These are phyloP conservation scores for Alviniconcha marisindica DNA, from an alignment of 1,140 invertebrate species.

Conservation along the genomic window DNA sequence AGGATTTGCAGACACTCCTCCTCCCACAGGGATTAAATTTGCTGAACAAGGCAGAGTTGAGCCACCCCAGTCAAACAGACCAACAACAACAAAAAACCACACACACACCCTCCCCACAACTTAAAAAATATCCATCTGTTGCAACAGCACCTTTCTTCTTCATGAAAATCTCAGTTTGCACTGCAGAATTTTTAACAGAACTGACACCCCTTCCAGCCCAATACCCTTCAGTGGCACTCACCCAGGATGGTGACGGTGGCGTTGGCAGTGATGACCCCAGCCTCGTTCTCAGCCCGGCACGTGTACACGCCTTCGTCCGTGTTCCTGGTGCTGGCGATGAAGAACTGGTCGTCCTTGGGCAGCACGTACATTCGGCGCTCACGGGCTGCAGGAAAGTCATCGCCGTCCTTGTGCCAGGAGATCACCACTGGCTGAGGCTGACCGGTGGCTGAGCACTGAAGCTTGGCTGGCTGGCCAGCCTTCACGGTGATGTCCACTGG, in stretches of 20 bases:
- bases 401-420: constrained; percentile 91
- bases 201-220: no score
- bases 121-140: no score
- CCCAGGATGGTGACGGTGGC: constrained; percentile 91
- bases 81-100: no score
- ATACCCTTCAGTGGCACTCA: constrained; percentile 70
- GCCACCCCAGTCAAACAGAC: no score
- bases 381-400: constrained; percentile 95
- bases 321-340: constrained; percentile 92
- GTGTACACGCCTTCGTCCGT: constrained; percentile 94
- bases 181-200: no score
- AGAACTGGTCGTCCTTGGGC: constrained; percentile 92
- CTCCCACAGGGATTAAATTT: no score
- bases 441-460: constrained; percentile 94
- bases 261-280: constrained; percentile 90
- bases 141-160: no score
- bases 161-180: no score
- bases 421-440: constrained; percentile 93
- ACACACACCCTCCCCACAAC: no score
- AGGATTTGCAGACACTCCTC: no score
- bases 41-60: no score
- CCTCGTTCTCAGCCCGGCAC: constrained; percentile 93
- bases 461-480: constrained; percentile 88
- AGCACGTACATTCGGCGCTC: constrained; percentile 95
- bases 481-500: constrained; percentile 90